phyloP scores from a whole-genome alignment of 2,797 vertebrate species.

The Craterocephalus amniculus region DNA sequence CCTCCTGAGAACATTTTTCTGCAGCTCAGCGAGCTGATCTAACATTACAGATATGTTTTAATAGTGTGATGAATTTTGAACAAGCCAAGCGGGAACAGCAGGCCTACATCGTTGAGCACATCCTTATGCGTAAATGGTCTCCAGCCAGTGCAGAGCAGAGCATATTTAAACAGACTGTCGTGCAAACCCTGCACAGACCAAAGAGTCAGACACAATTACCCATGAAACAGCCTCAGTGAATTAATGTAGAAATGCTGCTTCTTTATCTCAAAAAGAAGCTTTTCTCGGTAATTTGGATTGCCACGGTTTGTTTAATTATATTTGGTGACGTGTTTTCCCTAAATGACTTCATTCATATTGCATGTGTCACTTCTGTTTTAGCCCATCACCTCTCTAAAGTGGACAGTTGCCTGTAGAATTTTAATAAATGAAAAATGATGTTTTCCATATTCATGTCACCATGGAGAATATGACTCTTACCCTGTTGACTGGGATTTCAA shows the following conservation, averaged over 20 bases:
- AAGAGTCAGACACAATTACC: background rate
- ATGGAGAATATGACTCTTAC: slow-evolving; percentile 7
- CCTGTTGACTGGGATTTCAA: slow-evolving; percentile 9
- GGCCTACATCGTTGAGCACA: no score
- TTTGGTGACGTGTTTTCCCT: slow-evolving; percentile 31
- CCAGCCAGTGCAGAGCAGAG: no score
- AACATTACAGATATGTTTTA: no score
- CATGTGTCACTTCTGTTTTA: slow-evolving; percentile 20
- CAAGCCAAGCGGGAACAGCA: no score
- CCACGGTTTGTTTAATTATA: slow-evolving; percentile 19
- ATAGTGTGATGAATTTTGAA: no score
- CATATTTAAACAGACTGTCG: no score
- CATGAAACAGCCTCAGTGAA: background rate
- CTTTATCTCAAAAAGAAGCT: slow-evolving; percentile 25
- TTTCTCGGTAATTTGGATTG: slow-evolving; percentile 24
- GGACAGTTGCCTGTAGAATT: slow-evolving; percentile 18
- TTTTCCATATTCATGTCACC: slow-evolving; percentile 34
- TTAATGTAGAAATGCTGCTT: background rate
- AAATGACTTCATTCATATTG: slow-evolving; percentile 29
- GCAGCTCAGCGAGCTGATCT: no score
- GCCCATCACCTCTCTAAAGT: slow-evolving; percentile 17
- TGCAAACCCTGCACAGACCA: no score
- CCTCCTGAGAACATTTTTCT: no score
- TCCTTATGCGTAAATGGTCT: no score
- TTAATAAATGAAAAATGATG: slow-evolving; percentile 32